Evolutionary conservation across 2,113 vertebrate genomes (phyloP), one percentile per base, ranked within the genome.

Genomic region (Xiphophorus hellerii): DNA sequence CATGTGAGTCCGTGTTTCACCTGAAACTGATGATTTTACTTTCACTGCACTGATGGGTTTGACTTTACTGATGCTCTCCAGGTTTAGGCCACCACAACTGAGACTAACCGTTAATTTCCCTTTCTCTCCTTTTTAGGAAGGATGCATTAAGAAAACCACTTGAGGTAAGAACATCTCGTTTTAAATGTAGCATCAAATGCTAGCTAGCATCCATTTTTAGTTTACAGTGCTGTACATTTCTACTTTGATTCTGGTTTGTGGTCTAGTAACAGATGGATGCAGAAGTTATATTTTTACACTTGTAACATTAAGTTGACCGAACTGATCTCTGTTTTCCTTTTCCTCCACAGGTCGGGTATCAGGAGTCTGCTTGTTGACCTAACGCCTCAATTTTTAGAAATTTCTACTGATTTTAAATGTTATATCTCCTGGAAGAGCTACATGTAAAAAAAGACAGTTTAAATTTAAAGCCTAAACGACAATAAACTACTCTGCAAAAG

Each of bases 1-100:
- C 93, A 91, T 83, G 90, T 91, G 82, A 90, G 91, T 94, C 92
- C 93, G 93, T 94, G 93, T 94, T 94, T 94, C 93, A 93, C 72
- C 90, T 94, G 89, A 93, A 85, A 17, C 82, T 83, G 29, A 67
- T 94, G 93, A 94, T 94, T 93, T 92, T 63, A 42, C 65, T 63
- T 82, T 87, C 70, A 93, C 92, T 92, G 92, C 93, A 69, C 94
- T 95, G 94, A 95, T 61, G 66, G 87, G 87, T 92, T 90, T 92
- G 89, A 82, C 77, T 0, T 0, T 0, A 5, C 17, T 2, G 1
- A 9, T 0, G 0, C 3, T 2, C 0, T 2, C 11, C 11, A 31
- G 10, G 51, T 14, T 62, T 0, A 0, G 1, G 8, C 0, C 22
- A 0, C 1, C 31, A 0, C 3, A 31, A 14, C 1, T 51, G 3